Base-by-base conservation (phyloP, 2,888 invertebrate genomes). In the Agrochola circellaris region DNA sequence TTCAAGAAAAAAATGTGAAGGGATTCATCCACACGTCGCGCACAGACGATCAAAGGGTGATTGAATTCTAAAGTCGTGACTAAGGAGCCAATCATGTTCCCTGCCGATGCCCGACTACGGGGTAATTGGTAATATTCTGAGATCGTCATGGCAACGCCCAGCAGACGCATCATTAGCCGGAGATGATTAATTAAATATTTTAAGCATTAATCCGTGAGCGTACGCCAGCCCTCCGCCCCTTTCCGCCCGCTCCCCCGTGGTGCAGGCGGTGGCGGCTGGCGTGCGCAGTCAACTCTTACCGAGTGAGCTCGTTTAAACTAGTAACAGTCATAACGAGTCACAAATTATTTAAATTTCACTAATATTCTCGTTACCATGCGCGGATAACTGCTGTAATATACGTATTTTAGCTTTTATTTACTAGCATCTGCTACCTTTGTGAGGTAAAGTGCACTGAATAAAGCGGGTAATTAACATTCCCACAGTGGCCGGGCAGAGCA, bases 321-420 rank as follows among this genome's bases (percentile, higher is more conserved):
- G 77, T 68, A 72, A 62, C 69, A 81, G 69, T 73, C 73, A 75
- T 85, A 88, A 85, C 80, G 85, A 86, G 64, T 70, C 73, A 86
- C 88, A 88, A 89, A 89, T 88, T 89, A 89, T 88, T 88, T 77
- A 87, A 84, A 89, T 88, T 88, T 83, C 79, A 82, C 79, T 87
- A 87, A 89, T 81, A 84, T 64, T 73, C 76, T 81, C 81, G 79
- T 88, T 87, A 78, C 73, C 73, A 75, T 82, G 87, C 79, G 74
- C 79, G 76, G 67, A 77, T 82, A 81, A 81, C 76, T 79, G 83
- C 81, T 67, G 74, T 77, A 77, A 82, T 76, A 68, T 82, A 34
- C 62, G 65, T 82, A 64, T 75, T 81, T 74, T 71, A 81, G 70
- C 62, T 67, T 82, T 79, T 83, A 78, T 86, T 78, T 69, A 78